Percentiles rank a stretch among this genome's conserved stretches.
Conservation (phyloP, 2,113 vertebrate species). For the Oenanthe oenanthe region DNA sequence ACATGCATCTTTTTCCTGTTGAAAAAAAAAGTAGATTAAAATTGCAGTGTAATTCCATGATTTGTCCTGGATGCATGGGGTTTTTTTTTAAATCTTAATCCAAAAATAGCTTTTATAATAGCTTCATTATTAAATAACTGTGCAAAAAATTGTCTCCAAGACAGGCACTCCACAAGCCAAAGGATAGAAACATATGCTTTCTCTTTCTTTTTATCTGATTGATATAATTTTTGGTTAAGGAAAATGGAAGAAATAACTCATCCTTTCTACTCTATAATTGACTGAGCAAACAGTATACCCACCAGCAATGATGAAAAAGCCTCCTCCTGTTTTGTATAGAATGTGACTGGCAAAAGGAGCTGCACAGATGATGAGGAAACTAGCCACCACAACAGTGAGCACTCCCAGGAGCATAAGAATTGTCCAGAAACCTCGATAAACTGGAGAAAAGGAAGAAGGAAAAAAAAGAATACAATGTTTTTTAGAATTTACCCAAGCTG, state of each 20-base stretch:
- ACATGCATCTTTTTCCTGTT: neutral
- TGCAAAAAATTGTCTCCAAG: neutral
- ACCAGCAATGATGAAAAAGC: conserved; percentile 89
- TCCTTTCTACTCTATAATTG: neutral
- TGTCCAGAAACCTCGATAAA: conserved; percentile 97
- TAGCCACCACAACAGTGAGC: conserved; percentile 78
- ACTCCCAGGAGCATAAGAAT: conserved; percentile 92
- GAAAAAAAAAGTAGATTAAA: neutral
- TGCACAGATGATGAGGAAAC: conserved; percentile 94
- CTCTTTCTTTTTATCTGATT: neutral
- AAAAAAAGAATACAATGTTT: neutral
- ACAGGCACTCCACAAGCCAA: neutral
- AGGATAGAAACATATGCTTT: neutral
- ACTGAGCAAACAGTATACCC: conserved; percentile 58
- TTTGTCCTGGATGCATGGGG: neutral
- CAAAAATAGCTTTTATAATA: neutral
- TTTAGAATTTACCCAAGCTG: neutral
- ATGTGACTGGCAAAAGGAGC: conserved; percentile 90
- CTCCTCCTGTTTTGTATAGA: conserved; percentile 92
- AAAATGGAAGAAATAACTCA: conserved; percentile 6
- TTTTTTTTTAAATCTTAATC: neutral
- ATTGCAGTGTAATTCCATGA: neutral
- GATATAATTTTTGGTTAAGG: neutral
- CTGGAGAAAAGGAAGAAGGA: conserved; percentile 66
- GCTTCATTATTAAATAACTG: neutral